These are phyloP conservation scores for Carabus problematicus DNA, from an alignment of 2,888 invertebrate species.

Conservation along the genomic window DNA sequence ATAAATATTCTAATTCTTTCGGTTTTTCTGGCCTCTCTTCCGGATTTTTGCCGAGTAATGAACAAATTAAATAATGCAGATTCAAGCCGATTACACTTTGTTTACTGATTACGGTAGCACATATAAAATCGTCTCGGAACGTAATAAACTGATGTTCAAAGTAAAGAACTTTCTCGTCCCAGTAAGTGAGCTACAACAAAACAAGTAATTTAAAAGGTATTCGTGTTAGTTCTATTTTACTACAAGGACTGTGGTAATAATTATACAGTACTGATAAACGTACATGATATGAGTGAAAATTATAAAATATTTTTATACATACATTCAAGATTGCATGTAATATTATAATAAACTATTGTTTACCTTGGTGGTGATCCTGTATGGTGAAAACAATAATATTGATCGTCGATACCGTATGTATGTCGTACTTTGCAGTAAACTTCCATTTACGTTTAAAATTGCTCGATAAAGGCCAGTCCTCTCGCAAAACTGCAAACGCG, in stretches of 20 bases:
- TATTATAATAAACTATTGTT: constrained; percentile 29
- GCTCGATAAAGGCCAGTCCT: constrained; percentile 71
- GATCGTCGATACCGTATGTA: constrained; percentile 80
- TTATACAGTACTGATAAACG: neutral
- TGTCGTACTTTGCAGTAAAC: constrained; percentile 78
- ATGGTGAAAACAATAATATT: constrained; percentile 78
- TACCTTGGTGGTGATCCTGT: constrained; percentile 78
- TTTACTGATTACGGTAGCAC: constrained; percentile 78
- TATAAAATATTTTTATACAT: neutral
- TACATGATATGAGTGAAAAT: neutral
- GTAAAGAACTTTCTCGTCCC: constrained; percentile 87
- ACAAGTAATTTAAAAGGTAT: constrained; percentile 14
- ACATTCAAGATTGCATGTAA: neutral
- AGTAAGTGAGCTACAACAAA: constrained; percentile 73
- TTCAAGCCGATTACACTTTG: constrained; percentile 76
- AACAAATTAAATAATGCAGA: constrained; percentile 68
- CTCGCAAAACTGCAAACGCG: constrained; percentile 77
- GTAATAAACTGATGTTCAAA: constrained; percentile 85
- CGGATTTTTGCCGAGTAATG: constrained; percentile 67
- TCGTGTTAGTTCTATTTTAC: neutral
- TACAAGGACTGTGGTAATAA: neutral
- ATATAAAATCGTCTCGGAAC: constrained; percentile 77
- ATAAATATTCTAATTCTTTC: constrained; percentile 78
- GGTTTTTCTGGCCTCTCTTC: constrained; percentile 68
- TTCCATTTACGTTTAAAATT: constrained; percentile 63